Evolutionary conservation across 2,797 vertebrate genomes (phyloP).

Genomic region (Champsocephalus gunnari): DNA sequence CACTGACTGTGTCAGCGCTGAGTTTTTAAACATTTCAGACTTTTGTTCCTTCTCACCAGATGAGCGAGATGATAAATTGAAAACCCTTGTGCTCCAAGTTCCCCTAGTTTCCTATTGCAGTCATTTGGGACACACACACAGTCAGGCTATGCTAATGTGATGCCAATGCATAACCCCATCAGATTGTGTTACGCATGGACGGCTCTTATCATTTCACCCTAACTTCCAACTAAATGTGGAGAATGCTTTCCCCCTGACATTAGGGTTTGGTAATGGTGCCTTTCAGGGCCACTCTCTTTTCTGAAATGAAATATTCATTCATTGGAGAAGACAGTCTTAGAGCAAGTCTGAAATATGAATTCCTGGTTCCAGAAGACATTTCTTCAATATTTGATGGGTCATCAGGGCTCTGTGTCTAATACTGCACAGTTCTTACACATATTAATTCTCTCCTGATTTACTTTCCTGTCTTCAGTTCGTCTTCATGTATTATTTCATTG

Average conservation of each 20-base stretch:
- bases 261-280: slow-evolving; percentile 80
- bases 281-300: slow-evolving; percentile 83
- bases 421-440: slow-evolving; percentile 60
- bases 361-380: slow-evolving; percentile 82
- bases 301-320: slow-evolving; percentile 85
- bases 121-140: slow-evolving; percentile 50
- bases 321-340: slow-evolving; percentile 78
- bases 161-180: slow-evolving; percentile 79
- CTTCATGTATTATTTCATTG: neutral
- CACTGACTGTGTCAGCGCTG: slow-evolving; percentile 21
- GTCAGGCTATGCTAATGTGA: slow-evolving; percentile 75
- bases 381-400: slow-evolving; percentile 87
- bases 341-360: slow-evolving; percentile 81
- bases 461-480: slow-evolving; percentile 41
- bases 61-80: slow-evolving; percentile 61
- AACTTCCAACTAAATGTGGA: slow-evolving; percentile 77
- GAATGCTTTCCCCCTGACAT: slow-evolving; percentile 76
- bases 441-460: slow-evolving; percentile 56
- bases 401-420: slow-evolving; percentile 78
- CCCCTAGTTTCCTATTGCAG: slow-evolving; percentile 51
- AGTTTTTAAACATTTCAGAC: slow-evolving; percentile 48
- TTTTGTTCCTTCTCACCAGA: slow-evolving; percentile 53
- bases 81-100: slow-evolving; percentile 48
- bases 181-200: slow-evolving; percentile 76
- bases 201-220: slow-evolving; percentile 75